phyloP scores from a whole-genome alignment of 2,797 vertebrate genomes.

The Thaleichthys pacificus region DNA sequence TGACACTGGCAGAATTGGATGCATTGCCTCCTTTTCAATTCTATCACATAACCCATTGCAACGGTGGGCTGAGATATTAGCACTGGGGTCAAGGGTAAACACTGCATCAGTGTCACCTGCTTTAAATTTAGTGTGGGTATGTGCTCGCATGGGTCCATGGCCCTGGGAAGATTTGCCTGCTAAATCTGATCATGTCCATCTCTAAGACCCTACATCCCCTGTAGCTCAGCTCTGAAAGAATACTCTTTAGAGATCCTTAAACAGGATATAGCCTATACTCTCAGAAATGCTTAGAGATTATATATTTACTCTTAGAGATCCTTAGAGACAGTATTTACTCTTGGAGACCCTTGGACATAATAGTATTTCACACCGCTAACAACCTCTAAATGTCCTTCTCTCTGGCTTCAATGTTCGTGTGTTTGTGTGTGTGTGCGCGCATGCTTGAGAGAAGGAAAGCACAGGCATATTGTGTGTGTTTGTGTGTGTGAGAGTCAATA shows the following conservation, averaged over 20 bases:
- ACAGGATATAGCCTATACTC: no score
- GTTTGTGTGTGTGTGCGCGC: not conserved
- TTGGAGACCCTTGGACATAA: not conserved
- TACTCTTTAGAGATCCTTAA: conserved; percentile 14
- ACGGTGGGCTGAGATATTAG: conserved; percentile 42
- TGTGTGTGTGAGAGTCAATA: not conserved
- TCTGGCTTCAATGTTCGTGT: conserved; percentile 20
- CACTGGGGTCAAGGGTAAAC: conserved; percentile 42
- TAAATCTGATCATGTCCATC: conserved; percentile 65
- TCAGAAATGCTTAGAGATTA: no score
- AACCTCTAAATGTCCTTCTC: conserved; percentile 69
- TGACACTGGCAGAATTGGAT: conserved; percentile 57
- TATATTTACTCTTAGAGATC: conserved; percentile 28
- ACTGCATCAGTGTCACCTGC: conserved; percentile 59
- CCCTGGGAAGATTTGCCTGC: conserved; percentile 44
- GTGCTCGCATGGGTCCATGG: conserved; percentile 57
- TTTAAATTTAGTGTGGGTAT: conserved; percentile 62
- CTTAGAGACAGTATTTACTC: not conserved
- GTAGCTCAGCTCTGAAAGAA: conserved; percentile 49
- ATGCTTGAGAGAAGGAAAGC: no score
- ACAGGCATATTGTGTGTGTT: no score
- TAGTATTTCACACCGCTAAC: conserved; percentile 17
- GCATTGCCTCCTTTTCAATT: conserved; percentile 50
- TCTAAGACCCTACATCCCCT: conserved; percentile 58
- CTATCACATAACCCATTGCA: conserved; percentile 49